Conservation (phyloP, 2,113 vertebrate genomes). For the Myotis brandtii region DNA sequence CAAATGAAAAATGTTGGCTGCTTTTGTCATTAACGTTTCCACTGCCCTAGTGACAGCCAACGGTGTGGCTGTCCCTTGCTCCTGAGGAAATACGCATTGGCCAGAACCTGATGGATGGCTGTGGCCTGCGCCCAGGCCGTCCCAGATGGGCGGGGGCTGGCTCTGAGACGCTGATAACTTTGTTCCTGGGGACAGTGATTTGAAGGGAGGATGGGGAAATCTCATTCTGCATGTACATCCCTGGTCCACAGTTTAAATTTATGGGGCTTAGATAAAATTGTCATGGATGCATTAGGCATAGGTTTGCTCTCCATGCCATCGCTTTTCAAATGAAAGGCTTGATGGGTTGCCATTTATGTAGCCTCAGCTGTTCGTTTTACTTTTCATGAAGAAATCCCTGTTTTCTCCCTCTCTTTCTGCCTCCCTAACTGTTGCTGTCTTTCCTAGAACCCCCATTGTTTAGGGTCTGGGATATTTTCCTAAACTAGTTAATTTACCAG, state of each 20-base stretch:
- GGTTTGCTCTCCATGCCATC: accelerated
- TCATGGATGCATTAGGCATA: neutral
- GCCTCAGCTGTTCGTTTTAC: neutral
- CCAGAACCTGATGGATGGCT: neutral
- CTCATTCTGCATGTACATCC: neutral
- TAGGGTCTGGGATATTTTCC: neutral
- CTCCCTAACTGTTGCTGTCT: neutral
- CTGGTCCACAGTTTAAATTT: neutral
- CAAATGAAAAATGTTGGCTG: slow-evolving; percentile 51
- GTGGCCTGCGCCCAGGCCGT: neutral
- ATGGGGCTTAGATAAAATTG: neutral
- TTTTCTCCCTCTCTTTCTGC: neutral
- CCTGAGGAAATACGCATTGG: neutral
- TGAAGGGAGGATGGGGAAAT: neutral
- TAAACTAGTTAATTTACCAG: neutral
- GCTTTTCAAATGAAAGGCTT: neutral
- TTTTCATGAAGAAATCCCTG: neutral
- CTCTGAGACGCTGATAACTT: neutral
- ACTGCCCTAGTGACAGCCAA: slow-evolving; percentile 8
- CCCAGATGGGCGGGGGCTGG: neutral
- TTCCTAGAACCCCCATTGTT: neutral
- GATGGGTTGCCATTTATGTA: neutral
- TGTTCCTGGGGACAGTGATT: neutral
- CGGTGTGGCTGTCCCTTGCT: neutral
- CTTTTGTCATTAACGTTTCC: slow-evolving; percentile 50